Base-by-base conservation (phyloP, 2,888 invertebrate species). In the Choreutis nemorana region DNA sequence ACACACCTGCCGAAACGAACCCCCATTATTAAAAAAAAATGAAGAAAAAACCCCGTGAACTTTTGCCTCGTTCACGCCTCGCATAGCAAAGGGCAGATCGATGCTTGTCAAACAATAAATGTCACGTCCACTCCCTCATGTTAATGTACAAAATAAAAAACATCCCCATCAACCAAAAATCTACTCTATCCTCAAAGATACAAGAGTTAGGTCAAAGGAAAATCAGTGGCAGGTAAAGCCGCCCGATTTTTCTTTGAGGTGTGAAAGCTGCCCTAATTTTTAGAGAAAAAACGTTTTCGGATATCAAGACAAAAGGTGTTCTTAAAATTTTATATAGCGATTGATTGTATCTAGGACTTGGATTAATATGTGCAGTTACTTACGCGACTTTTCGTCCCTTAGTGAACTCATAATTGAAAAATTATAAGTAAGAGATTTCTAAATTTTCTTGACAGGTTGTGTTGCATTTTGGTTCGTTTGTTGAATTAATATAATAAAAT, bases 61-160 rank as follows among this genome's bases (percentile, higher is more conserved):
- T 67, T 67, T 59, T 50, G 44, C n/a, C 55, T 51, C 50, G 47
- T 65, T 72, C 66, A 66, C 72, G 71, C 68, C 58, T 70, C 62
- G 70, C 59, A 64, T 66, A 63, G 60, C 67, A 77, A 75, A 75
- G 71, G 71, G 62, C 75, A 77, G 75, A 77, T 77, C 77, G 77
- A 78, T 78, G 70, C 62, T 70, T 71, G 75, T 75, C 77, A 77
- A 73, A 78, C 77, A 77, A 78, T 77, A 75, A 78, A 78, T 77
- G 77, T 73, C 77, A 77, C 72, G 77, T 77, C 73, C 77, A 77
- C 65, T 72, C 77, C 77, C 75, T 68, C 56, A 68, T 62, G 61
- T 49, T 65, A 64, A 64, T 64, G 49, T 41, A 34, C 26, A 32
- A 30, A 44, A 41, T 28, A 30, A 31, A 20, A 10, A 16, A 12